Conservation (phyloP, 2,113 vertebrate genomes). For the Peucedramus taeniatus region DNA sequence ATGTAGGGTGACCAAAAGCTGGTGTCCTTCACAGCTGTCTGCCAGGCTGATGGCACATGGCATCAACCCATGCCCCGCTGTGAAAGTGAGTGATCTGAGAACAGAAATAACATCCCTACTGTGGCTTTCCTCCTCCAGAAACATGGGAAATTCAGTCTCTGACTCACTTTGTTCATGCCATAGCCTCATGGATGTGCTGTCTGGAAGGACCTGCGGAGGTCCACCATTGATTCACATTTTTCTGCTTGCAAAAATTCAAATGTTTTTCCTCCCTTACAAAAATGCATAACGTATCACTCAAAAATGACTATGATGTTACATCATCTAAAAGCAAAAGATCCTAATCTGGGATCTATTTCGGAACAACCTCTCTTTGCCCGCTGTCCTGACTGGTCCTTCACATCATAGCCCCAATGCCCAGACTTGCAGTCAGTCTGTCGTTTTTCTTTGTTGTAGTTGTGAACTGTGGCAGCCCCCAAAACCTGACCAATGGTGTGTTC, state of each 20-base stretch:
- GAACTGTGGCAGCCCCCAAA: conserved; percentile 61
- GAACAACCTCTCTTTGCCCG: not conserved
- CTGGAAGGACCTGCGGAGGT: not conserved
- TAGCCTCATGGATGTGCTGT: not conserved
- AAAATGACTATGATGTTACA: not conserved
- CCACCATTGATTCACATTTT: not conserved
- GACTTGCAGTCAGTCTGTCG: not conserved
- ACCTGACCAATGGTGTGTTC: conserved; percentile 64
- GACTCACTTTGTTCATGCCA: not conserved
- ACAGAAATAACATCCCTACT: rapidly evolving
- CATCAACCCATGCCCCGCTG: conserved; percentile 75
- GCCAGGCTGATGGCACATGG: conserved; percentile 77
- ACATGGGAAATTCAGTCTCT: not conserved
- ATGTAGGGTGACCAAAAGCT: conserved; percentile 46
- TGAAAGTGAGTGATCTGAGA: conserved; percentile 69
- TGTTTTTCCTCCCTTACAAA: not conserved
- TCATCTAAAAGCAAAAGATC: not conserved
- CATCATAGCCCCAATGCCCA: not conserved
- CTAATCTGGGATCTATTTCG: not conserved
- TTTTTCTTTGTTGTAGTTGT: conserved; percentile 62
- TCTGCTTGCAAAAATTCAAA: not conserved
- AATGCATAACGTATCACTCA: not conserved
- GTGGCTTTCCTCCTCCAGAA: not conserved
- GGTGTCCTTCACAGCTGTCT: conserved; percentile 71
- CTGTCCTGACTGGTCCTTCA: not conserved